phyloP scores from a whole-genome alignment of 2,888 invertebrate genomes.

The Andrena flavipes region DNA sequence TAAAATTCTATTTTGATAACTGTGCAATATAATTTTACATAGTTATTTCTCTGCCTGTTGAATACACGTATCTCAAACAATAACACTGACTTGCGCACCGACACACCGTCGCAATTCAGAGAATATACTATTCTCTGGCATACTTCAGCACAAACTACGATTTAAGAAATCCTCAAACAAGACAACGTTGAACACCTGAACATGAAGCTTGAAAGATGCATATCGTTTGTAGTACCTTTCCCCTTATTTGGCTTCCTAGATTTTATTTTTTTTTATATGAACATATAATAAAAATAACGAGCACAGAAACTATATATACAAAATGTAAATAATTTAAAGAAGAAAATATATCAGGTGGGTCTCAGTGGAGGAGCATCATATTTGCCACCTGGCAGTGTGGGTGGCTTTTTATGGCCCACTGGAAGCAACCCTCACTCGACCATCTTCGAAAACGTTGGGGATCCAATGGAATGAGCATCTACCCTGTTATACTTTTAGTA shows the following conservation, averaged over 20 bases:
- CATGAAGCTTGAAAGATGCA: conserved; percentile 56
- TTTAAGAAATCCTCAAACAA: conserved; percentile 25
- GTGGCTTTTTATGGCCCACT: conserved; percentile 82
- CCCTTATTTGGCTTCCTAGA: conserved; percentile 59
- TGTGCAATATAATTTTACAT: conserved; percentile 45
- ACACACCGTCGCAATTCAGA: conserved; percentile 37
- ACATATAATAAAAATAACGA: conserved; percentile 29
- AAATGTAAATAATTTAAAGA: conserved; percentile 65
- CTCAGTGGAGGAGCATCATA: conserved; percentile 82
- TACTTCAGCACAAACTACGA: conserved; percentile 41
- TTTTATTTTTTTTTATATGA: conserved; percentile 41
- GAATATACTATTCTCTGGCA: conserved; percentile 20
- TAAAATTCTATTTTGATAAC: conserved; percentile 50
- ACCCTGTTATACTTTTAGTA: conserved; percentile 62
- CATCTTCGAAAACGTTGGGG: conserved; percentile 82
- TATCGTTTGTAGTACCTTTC: conserved; percentile 54
- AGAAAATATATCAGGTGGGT: conserved; percentile 77
- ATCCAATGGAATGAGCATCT: conserved; percentile 81
- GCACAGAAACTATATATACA: conserved; percentile 19
- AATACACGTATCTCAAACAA: conserved; percentile 36
- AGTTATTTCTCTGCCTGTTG: conserved; percentile 51
- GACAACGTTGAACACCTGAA: conserved; percentile 39
- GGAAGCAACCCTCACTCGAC: conserved; percentile 82
- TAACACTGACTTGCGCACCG: conserved; percentile 43
- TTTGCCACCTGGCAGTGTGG: conserved; percentile 82